Percentiles rank a stretch among this genome's conserved stretches.
phyloP scores from a whole-genome alignment of 1,140 invertebrate species.

The Micrasema longulum region DNA sequence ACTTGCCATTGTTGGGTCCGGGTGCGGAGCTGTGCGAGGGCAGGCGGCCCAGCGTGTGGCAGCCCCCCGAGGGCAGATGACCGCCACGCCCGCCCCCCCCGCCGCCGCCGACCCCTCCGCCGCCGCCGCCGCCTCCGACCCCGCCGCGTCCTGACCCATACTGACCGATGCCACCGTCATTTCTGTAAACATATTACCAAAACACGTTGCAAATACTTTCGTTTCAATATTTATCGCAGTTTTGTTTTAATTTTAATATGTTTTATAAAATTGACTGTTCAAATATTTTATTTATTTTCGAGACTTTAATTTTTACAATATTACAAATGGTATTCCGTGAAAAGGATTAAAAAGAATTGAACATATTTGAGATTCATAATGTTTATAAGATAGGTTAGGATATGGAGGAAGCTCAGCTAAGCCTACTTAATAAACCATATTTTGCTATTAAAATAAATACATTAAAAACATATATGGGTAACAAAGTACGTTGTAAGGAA shows the following conservation, averaged over 20 bases:
- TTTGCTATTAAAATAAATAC: conserved; percentile 25
- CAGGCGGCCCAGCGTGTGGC: conserved; percentile 69
- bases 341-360: conserved; percentile 8
- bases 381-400: not conserved
- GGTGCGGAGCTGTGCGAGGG: conserved; percentile 60
- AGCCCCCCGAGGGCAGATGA: conserved; percentile 57
- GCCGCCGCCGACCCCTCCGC: conserved; percentile 66
- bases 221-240: conserved; percentile 1
- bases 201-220: conserved; percentile 54
- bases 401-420: not conserved
- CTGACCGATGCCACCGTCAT: conserved; percentile 48
- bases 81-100: conserved; percentile 59
- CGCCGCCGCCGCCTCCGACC: conserved; percentile 60
- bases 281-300: conserved; percentile 39
- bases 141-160: conserved; percentile 50
- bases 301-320: not conserved
- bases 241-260: not conserved
- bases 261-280: conserved; percentile 38
- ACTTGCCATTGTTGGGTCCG: conserved; percentile 80
- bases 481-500: not conserved
- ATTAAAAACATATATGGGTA: conserved; percentile 30
- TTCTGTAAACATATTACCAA: conserved; percentile 52
- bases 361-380: not conserved
- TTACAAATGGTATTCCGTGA: not conserved
- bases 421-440: conserved; percentile 27